Percentiles rank a stretch among this genome's conserved stretches.
Conservation (phyloP, 2,797 vertebrate species). For the Lutra lutra region DNA sequence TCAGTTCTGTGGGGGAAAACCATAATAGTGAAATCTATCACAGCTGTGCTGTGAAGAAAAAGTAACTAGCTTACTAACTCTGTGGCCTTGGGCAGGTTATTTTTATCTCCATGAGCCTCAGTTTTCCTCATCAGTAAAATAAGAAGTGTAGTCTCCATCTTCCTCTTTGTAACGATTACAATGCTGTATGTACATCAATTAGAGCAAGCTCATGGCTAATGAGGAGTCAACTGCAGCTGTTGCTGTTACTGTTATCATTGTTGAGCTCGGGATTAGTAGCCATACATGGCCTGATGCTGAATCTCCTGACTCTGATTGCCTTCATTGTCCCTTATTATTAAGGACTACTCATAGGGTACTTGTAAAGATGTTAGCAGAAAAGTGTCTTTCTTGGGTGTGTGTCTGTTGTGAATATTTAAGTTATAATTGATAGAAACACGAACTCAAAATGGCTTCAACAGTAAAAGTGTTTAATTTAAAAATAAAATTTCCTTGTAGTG, state of each 20-base stretch:
- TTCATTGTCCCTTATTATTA: neutral
- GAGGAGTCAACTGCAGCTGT: neutral
- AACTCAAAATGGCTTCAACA: neutral
- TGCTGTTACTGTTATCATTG: neutral
- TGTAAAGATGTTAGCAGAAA: neutral
- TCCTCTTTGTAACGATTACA: neutral
- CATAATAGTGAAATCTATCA: neutral
- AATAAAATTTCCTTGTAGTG: neutral
- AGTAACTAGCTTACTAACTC: neutral
- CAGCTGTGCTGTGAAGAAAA: neutral
- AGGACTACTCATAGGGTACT: neutral
- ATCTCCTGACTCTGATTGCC: neutral
- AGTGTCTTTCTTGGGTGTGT: neutral
- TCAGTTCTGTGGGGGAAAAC: neutral
- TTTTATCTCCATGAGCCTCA: neutral
- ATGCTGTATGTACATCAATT: neutral
- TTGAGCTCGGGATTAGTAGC: neutral
- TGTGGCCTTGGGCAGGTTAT: neutral
- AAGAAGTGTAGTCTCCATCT: neutral
- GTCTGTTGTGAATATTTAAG: neutral
- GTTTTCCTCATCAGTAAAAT: neutral
- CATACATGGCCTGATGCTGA: neutral
- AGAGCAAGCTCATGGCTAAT: neutral
- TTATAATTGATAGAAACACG: neutral
- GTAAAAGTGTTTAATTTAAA: neutral